Base-by-base conservation (phyloP, 2,113 vertebrate genomes). In the Pangasianodon hypophthalmus region DNA sequence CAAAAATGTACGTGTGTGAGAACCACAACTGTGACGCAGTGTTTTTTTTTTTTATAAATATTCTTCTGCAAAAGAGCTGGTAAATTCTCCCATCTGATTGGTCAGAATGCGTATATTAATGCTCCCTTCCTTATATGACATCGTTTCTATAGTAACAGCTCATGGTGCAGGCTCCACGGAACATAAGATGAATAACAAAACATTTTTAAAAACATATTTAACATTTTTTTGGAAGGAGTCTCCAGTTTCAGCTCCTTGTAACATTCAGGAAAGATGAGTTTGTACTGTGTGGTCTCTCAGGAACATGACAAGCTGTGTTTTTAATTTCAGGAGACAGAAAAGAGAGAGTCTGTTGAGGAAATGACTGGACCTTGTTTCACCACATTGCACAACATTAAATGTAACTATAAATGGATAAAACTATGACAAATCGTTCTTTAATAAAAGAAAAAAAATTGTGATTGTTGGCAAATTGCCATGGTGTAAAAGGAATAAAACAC, bases 31-130 rank as follows among this genome's bases (percentile, higher is more conserved):
- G 54, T 89, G 50, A 62, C 84, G 41, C 73, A 77, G 73, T 46
- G 37, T 11, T 75, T 56, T 73, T 71, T 91, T 86, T 41, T 50
- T 16, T n/a, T 6, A 62, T 88, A 62, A 86, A 91, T 86, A 90
- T 64, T n/a, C 19, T 80, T 26, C 73, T 77, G 69, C 32, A 16
- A 46, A 24, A 46, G 8, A 5, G 3, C 41, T 16, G 50, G 16
- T 3, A 13, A 58, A 83, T 41, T 21, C 80, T 37, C 2, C 52
- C 16, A 3, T 32, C 46, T n/a, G 26, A 81, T 81, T 52, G 79
- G 48, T n/a, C 14, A 18, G 29, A 18, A 44, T 44, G 37, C 44
- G 44, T 10, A 75, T 7, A 7, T 44, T 3, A 44, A 81, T 9
- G 14, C 48, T 6, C 16, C 11, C 10, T 14, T 44, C 69, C 37